Conservation (phyloP, 1,140 invertebrate genomes). For the Drosophila subobscura region DNA sequence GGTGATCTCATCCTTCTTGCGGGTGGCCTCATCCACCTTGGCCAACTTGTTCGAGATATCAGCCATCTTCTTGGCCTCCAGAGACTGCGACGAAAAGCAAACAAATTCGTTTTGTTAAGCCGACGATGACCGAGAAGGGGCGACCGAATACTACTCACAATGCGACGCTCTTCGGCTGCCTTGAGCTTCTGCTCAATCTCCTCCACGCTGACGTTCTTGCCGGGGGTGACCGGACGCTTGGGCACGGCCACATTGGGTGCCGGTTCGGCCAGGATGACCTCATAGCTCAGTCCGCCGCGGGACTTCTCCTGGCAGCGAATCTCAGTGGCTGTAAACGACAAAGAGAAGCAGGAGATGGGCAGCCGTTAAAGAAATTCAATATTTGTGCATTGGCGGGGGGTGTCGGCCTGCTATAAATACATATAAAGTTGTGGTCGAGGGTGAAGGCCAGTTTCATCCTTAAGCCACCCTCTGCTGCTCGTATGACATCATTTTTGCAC, state of each 20-base stretch:
- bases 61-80: conserved; percentile 93
- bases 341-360: not conserved
- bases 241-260: conserved; percentile 85
- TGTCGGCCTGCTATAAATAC: conserved; percentile 8
- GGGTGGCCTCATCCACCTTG: conserved; percentile 94
- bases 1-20: conserved; percentile 94
- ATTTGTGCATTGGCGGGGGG: conserved; percentile 45
- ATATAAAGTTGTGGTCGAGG: conserved; percentile 27
- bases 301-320: conserved; percentile 94
- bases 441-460: conserved; percentile 29
- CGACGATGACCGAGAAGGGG: not conserved
- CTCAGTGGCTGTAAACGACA: conserved; percentile 89
- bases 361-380: conserved; percentile 58
- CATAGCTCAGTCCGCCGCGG: conserved; percentile 95
- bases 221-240: conserved; percentile 86
- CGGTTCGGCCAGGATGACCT: conserved; percentile 95
- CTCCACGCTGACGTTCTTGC: conserved; percentile 88
- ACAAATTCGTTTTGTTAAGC: no score
- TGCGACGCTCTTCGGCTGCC: conserved; percentile 95
- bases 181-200: conserved; percentile 95
- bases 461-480: not conserved
- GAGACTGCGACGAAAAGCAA: conserved; percentile 85
- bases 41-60: conserved; percentile 91
- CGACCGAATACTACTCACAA: conserved; percentile 85
- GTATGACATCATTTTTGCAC: conserved; percentile 40